phyloP scores from a whole-genome alignment of 2,888 invertebrate genomes.

The Trichopria drosophilae region DNA sequence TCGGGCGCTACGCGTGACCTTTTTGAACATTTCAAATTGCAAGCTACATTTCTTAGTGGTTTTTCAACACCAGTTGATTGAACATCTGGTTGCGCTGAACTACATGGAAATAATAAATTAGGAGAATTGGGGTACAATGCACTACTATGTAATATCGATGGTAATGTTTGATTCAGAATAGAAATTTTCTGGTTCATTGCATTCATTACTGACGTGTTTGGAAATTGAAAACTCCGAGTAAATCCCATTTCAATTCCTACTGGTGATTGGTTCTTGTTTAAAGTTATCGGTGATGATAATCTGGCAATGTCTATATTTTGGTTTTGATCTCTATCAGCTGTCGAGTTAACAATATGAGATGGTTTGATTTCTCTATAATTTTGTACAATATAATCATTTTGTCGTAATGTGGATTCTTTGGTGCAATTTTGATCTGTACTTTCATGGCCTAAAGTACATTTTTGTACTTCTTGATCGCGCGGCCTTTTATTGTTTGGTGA shows the following conservation, averaged over 20 bases:
- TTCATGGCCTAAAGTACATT: too few relatives aligned
- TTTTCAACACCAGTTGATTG: constrained; percentile 51
- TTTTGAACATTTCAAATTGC: constrained; percentile 60
- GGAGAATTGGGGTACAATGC: constrained; percentile 57
- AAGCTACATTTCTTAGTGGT: constrained; percentile 62
- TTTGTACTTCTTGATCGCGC: too few relatives aligned
- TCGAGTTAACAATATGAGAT: too few relatives aligned
- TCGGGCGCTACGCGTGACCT: constrained; percentile 61
- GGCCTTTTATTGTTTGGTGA: too few relatives aligned
- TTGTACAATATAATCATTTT: too few relatives aligned
- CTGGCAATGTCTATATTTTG: too few relatives aligned
- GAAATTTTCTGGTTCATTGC: constrained; percentile 61
- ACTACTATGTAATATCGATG: constrained; percentile 60
- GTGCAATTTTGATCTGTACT: too few relatives aligned
- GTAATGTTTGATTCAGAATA: constrained; percentile 60
- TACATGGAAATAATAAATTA: constrained; percentile 59
- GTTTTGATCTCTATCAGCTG: too few relatives aligned
- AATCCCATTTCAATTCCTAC: constrained; percentile 52
- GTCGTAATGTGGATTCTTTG: too few relatives aligned
- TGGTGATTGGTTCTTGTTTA: constrained; percentile 46
- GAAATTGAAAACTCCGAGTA: constrained; percentile 54
- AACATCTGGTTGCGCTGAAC: constrained; percentile 41
- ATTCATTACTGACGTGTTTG: constrained; percentile 58
- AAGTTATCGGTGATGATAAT: too few relatives aligned
- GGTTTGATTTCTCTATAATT: too few relatives aligned